phyloP scores from a whole-genome alignment of 2,113 vertebrate species.

The Pelecanoides urinatrix region DNA sequence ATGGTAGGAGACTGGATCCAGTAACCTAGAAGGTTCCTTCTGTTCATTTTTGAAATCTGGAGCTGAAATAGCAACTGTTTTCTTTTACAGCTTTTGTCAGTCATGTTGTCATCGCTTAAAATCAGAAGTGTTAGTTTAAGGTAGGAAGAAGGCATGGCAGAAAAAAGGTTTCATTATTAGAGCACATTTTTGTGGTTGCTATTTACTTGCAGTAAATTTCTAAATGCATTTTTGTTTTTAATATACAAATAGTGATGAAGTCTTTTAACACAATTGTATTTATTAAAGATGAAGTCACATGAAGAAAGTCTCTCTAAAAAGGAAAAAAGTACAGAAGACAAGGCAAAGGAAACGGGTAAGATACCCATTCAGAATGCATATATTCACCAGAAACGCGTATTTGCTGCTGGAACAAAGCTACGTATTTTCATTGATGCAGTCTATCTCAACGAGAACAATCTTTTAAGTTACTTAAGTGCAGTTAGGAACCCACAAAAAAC shows the following conservation, averaged over 20 bases:
- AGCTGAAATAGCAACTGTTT: neutral
- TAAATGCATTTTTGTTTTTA: neutral
- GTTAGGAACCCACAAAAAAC: neutral
- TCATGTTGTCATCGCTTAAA: neutral
- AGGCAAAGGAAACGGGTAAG: constrained; percentile 83
- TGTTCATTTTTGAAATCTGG: neutral
- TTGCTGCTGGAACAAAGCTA: neutral
- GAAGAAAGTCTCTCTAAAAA: constrained; percentile 76
- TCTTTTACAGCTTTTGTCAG: neutral
- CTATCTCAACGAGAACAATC: neutral
- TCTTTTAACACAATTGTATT: neutral
- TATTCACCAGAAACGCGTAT: neutral
- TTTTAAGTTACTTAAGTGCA: neutral
- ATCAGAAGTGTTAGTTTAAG: neutral
- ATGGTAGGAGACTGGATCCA: neutral
- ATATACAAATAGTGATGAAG: neutral
- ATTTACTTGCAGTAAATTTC: neutral
- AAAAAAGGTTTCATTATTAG: neutral
- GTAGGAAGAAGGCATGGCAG: neutral
- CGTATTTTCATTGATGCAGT: neutral
- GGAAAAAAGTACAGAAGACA: constrained; percentile 74
- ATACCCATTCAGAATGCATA: neutral
- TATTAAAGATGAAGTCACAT: constrained; percentile 80
- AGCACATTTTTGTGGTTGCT: neutral
- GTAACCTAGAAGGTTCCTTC: neutral